Evolutionary conservation across 2,113 vertebrate genomes (phyloP).

Genomic region (Aviceda subcristata): DNA sequence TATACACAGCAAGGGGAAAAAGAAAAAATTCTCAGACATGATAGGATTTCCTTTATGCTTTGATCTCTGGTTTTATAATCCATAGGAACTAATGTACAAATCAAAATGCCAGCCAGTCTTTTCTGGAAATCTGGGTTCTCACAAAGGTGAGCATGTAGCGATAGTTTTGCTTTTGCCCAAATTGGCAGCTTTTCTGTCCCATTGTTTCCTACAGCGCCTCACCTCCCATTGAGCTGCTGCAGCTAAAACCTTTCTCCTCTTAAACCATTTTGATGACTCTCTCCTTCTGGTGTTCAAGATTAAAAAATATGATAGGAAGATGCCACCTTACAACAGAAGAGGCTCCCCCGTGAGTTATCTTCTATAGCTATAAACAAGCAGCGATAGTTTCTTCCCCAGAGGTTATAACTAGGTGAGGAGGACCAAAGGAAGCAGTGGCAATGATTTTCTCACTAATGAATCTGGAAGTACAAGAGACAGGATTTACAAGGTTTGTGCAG

Average conservation of each 20-base stretch:
- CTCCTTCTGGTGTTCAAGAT: neutral
- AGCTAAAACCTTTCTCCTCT: neutral
- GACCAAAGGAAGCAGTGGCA: neutral
- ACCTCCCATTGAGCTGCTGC: neutral
- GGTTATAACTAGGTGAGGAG: neutral
- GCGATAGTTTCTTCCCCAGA: neutral
- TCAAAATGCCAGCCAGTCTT: conserved; percentile 4
- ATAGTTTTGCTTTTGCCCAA: neutral
- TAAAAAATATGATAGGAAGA: neutral
- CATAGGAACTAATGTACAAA: neutral
- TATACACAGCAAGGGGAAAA: neutral
- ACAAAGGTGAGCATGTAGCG: neutral
- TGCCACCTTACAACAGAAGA: neutral
- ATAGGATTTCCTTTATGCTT: neutral
- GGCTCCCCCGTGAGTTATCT: neutral
- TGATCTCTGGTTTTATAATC: conserved; percentile 31
- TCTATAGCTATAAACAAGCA: neutral
- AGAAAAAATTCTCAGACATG: neutral
- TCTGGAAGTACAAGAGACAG: neutral
- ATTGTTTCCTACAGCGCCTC: neutral
- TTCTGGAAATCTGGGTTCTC: neutral
- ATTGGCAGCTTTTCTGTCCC: neutral
- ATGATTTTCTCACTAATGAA: neutral
- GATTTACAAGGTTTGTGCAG: neutral
- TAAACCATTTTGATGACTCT: neutral